Evolutionary conservation across 2,797 vertebrate species (phyloP).

Genomic region (Myotis daubentonii): DNA sequence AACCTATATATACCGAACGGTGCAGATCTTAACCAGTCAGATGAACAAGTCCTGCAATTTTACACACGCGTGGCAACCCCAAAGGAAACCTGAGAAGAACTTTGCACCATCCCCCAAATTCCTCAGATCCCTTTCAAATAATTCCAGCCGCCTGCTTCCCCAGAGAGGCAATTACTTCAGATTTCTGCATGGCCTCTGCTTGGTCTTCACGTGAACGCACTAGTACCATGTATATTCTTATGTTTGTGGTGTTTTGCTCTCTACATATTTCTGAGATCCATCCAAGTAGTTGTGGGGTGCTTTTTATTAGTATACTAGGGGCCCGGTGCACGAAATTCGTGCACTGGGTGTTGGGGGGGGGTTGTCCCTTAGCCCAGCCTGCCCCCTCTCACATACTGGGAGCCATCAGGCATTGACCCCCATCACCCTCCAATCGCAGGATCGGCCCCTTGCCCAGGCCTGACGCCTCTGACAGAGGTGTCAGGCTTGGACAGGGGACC

Average conservation of each 20-base stretch:
- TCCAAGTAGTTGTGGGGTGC: neutral
- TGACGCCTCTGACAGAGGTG: no score
- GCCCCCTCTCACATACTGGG: no score
- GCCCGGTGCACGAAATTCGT: no score
- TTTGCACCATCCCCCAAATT: neutral
- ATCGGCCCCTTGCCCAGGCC: no score
- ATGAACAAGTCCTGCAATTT: neutral
- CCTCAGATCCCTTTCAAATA: neutral
- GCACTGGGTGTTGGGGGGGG: no score
- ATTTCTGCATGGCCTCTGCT: neutral
- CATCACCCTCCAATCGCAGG: no score
- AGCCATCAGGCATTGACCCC: no score
- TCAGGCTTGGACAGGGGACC: no score
- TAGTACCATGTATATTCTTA: neutral
- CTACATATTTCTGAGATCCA: neutral
- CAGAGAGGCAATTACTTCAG: neutral
- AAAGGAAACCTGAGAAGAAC: neutral
- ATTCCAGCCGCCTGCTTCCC: neutral
- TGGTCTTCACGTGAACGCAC: neutral
- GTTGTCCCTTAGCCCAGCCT: no score
- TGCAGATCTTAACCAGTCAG: neutral
- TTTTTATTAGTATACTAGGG: neutral
- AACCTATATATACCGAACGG: neutral
- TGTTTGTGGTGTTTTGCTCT: neutral
- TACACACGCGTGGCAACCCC: neutral